Percentiles rank a stretch among this genome's conserved stretches.
phyloP scores from a whole-genome alignment of 2,113 vertebrate species.

The Origma solitaria region DNA sequence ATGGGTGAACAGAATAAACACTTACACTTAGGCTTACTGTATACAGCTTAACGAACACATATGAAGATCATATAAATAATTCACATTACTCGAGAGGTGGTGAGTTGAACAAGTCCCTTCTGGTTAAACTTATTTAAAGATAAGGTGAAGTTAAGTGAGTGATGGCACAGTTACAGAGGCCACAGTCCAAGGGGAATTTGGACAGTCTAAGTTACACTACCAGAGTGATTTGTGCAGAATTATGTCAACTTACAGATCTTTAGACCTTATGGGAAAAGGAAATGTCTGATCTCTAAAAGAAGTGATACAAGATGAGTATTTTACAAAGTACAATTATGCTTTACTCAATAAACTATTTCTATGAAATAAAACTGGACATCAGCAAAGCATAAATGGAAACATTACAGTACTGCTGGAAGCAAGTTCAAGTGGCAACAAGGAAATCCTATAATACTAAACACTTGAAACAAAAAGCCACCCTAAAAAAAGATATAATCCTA shows the following conservation, averaged over 20 bases:
- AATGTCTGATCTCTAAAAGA: slow-evolving; percentile 77
- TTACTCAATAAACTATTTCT: slow-evolving; percentile 46
- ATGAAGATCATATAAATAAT: slow-evolving; percentile 92
- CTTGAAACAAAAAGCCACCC: background rate
- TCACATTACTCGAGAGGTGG: slow-evolving; percentile 83
- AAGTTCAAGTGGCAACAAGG: background rate
- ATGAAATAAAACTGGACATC: slow-evolving; percentile 44
- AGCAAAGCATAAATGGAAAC: background rate
- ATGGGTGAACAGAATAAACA: slow-evolving; percentile 67
- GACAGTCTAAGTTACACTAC: slow-evolving; percentile 78
- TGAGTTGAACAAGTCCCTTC: slow-evolving; percentile 85
- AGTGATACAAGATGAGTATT: slow-evolving; percentile 69
- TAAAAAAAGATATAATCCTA: background rate
- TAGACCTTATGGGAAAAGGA: slow-evolving; percentile 76
- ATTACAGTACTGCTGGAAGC: background rate
- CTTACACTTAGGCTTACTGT: slow-evolving; percentile 68
- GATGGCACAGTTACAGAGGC: slow-evolving; percentile 77
- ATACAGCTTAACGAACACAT: slow-evolving; percentile 79
- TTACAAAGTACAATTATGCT: slow-evolving; percentile 65
- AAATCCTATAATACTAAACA: background rate
- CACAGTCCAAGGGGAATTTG: slow-evolving; percentile 83
- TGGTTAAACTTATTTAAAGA: slow-evolving; percentile 90
- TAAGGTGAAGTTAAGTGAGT: slow-evolving; percentile 82
- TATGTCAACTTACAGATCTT: slow-evolving; percentile 77
- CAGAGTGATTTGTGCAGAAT: slow-evolving; percentile 78